Evolutionary conservation across 2,113 vertebrate genomes (phyloP), one percentile per base, ranked within the genome.

Genomic region (Plecturocebus donacophilus): DNA sequence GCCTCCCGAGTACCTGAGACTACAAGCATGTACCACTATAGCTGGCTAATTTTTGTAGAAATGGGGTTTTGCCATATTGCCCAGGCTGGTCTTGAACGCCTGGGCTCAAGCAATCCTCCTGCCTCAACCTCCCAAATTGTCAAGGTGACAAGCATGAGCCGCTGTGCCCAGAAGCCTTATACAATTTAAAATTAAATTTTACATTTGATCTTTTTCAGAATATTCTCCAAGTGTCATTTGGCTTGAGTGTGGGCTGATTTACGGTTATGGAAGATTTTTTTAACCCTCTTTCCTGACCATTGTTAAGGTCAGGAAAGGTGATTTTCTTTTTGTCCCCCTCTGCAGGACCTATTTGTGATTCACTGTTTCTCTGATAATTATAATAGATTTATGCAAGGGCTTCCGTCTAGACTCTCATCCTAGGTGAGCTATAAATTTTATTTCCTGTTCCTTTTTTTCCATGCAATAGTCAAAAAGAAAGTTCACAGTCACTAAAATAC

Each of bases 191-290:
- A 88, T 38, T 47, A 79, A 90, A 47, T 21, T 91, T 87, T 61
- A 54, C 3, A 64, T 3, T 73, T 81, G 32, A 20, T 8, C 17
- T 71, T 79, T 40, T 84, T 76, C 20, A 77, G 56, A 95, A 73
- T 92, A 90, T 91, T 90, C 38, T 71, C 25, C 54, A 66, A 93
- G 38, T 96, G 8, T 79, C 35, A 79, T 61, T 42, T 92, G 25
- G 52, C 1, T 40, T 95, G 45, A 87, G 94, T 47, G 1, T 38
- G 76, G n/a, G 32, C 38, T 91, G 47, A 85, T 83, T 11, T 61
- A 11, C 68, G 19, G 32, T 70, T 93, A 64, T 9, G 23, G 58
- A 45, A 56, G 3, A 13, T 66, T 92, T 91, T 92, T 38, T 88
- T 85, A 88, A 56, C 9, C 10, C 42, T 68, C n/a, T 91, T 81